These are phyloP conservation scores for Drosophila phalerata DNA, from an alignment of 2,888 invertebrate genomes.

Conservation along the genomic window DNA sequence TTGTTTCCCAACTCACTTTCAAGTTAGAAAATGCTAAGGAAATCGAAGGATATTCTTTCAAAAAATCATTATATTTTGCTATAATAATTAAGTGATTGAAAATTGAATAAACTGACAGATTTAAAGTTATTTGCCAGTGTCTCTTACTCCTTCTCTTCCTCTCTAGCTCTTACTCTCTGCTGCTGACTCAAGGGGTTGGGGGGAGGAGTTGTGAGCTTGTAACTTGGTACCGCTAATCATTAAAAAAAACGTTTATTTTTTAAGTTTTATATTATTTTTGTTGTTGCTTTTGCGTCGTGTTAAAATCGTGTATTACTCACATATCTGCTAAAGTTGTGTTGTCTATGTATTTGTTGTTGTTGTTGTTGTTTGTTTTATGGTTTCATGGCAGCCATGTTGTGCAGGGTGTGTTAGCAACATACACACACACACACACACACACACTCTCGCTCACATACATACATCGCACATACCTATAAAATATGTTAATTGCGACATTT, in stretches of 20 bases:
- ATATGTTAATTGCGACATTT: constrained; percentile 78
- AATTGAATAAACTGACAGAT: background rate
- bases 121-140: background rate
- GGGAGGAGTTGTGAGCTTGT: constrained; percentile 14
- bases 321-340: constrained; percentile 40
- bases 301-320: constrained; percentile 52
- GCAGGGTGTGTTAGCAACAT: constrained; percentile 56
- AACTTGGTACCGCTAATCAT: constrained; percentile 34
- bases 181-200: background rate
- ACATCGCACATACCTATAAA: constrained; percentile 47
- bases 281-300: constrained; percentile 22
- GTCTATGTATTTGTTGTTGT: constrained; percentile 13
- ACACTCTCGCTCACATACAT: constrained; percentile 20
- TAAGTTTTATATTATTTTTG: constrained; percentile 4
- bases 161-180: background rate
- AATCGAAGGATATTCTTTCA: too few species aligned
- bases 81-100: background rate
- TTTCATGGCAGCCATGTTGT: constrained; percentile 58
- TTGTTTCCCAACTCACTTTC: too few species aligned
- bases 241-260: constrained; percentile 37
- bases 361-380: constrained; percentile 46
- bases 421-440: constrained; percentile 19
- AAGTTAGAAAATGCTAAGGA: too few species aligned
- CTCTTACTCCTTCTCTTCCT: background rate
- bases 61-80: too few species aligned